phyloP scores from a whole-genome alignment of 2,888 invertebrate genomes.

The Zaprionus lineosus region DNA sequence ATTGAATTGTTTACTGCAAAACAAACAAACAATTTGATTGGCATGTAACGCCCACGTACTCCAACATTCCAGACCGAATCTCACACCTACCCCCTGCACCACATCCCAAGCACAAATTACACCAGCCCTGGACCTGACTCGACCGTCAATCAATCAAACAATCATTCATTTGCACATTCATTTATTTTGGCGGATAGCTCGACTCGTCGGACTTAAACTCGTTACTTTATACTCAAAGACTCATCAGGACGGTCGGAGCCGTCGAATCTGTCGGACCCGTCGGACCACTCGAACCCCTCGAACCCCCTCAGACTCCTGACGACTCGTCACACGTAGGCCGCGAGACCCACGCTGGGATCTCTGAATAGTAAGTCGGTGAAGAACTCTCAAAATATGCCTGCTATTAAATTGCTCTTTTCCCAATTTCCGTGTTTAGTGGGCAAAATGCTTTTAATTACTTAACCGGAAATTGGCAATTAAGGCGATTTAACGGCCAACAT shows the following conservation, averaged over 20 bases:
- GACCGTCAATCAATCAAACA: constrained; percentile 58
- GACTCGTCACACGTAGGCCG: constrained; percentile 1
- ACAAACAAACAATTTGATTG: constrained; percentile 1
- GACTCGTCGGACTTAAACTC: background rate
- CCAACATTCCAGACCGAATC: too few relatives aligned
- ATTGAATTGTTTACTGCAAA: constrained; percentile 26
- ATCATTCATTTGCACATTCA: constrained; percentile 64
- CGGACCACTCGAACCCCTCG: too few relatives aligned
- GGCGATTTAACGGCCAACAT: constrained; percentile 78
- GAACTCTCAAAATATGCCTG: constrained; percentile 60
- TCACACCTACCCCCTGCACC: too few relatives aligned
- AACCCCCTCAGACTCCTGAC: constrained; percentile 14
- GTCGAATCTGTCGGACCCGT: too few relatives aligned
- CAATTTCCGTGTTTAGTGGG: constrained; percentile 57
- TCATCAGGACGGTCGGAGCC: too few relatives aligned
- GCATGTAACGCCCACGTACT: background rate
- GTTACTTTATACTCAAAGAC: background rate
- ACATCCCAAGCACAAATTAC: too few relatives aligned
- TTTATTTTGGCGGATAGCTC: constrained; percentile 55
- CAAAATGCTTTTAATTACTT: constrained; percentile 77
- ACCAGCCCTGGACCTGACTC: constrained; percentile 11
- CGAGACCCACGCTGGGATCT: too few relatives aligned
- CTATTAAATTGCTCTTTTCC: constrained; percentile 68
- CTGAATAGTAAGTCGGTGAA: too few relatives aligned
- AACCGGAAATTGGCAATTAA: constrained; percentile 79